These are phyloP conservation scores for Eufriesea mexicana DNA, from an alignment of 1,140 invertebrate species.

Conservation along the genomic window DNA sequence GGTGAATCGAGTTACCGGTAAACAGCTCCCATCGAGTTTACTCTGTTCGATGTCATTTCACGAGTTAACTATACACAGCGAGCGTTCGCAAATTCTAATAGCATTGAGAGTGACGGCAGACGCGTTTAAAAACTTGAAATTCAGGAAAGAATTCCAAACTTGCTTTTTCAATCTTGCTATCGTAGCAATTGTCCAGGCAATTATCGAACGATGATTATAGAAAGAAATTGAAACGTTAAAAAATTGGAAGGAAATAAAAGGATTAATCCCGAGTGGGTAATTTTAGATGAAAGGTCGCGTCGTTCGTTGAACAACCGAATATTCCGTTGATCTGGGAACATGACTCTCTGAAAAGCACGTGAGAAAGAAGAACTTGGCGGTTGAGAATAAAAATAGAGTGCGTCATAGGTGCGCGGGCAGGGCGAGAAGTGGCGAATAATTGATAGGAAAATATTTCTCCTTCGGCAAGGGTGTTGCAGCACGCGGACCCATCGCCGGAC, in stretches of 20 bases:
- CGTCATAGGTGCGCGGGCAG: not conserved
- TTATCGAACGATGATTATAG: too few species aligned
- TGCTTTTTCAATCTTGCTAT: too few species aligned
- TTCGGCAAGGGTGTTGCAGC: not conserved
- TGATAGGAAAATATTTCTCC: slow-evolving; percentile 34
- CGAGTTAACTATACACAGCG: not conserved
- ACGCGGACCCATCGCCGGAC: not conserved
- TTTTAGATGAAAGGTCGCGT: too few species aligned
- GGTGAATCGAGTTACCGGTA: slow-evolving; percentile 6
- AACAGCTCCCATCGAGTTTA: slow-evolving; percentile 13
- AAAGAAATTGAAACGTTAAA: too few species aligned
- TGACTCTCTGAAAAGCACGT: not conserved
- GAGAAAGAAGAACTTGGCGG: too few species aligned
- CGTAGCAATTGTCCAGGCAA: too few species aligned
- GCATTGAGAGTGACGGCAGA: not conserved
- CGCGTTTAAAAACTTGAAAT: too few species aligned
- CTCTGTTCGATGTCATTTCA: not conserved
- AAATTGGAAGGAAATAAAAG: too few species aligned
- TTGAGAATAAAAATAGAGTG: not conserved
- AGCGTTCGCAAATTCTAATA: not conserved
- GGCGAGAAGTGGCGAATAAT: slow-evolving; percentile 31
- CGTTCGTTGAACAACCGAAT: too few species aligned
- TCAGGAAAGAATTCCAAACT: too few species aligned
- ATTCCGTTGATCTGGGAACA: not conserved
- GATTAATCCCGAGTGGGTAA: too few species aligned